A percentile compares a stretch with the other conserved stretches of the same genome.
phyloP scores from a whole-genome alignment of 2,797 vertebrate genomes.

The Etheostoma nigrum region DNA sequence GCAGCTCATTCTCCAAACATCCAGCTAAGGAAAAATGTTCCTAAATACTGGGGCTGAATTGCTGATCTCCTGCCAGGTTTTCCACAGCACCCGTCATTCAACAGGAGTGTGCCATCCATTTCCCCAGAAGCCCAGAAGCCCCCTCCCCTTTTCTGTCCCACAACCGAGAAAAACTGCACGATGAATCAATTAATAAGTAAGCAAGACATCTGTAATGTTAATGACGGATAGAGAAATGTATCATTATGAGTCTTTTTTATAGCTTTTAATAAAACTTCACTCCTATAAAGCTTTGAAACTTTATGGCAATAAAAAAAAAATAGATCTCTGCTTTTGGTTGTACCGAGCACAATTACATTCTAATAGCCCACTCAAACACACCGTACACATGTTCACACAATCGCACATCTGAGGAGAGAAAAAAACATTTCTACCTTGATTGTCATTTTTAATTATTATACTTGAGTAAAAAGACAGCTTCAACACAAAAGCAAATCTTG shows the following conservation, averaged over 20 bases:
- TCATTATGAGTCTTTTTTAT: conserved; percentile 67
- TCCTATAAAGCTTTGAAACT: conserved; percentile 68
- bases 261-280: conserved; percentile 70
- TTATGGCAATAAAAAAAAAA: conserved; percentile 54
- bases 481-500: conserved; percentile 29
- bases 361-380: conserved; percentile 18
- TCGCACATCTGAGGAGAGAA: conserved; percentile 10
- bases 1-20: conserved; percentile 55
- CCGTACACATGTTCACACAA: conserved; percentile 22
- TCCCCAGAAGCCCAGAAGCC: conserved; percentile 35
- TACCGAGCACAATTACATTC: conserved; percentile 39
- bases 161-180: conserved; percentile 49
- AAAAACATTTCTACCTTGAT: conserved; percentile 31
- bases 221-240: conserved; percentile 57
- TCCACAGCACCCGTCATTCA: conserved; percentile 61
- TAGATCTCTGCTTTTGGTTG: conserved; percentile 46
- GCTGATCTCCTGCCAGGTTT: conserved; percentile 56
- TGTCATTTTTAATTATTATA: conserved; percentile 50
- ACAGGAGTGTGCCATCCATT: conserved; percentile 62
- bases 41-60: conserved; percentile 48
- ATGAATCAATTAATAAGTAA: conserved; percentile 77
- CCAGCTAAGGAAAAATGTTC: conserved; percentile 51
- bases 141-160: conserved; percentile 28
- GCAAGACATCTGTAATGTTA: conserved; percentile 62
- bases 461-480: conserved; percentile 23